These are phyloP conservation scores for Drosophila testacea DNA, from an alignment of 2,888 invertebrate species.

Conservation along the genomic window DNA sequence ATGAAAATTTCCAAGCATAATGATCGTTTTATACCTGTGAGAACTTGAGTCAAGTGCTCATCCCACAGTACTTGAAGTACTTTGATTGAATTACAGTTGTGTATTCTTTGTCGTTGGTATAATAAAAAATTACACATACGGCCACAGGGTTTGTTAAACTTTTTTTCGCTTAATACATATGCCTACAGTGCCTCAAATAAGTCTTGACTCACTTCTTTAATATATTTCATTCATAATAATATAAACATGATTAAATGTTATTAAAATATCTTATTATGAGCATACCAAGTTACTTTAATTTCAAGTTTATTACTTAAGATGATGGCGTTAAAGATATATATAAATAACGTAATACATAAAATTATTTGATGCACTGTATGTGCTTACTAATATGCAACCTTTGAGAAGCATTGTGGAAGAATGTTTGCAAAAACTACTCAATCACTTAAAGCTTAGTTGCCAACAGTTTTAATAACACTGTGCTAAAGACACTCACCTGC, in stretches of 20 bases:
- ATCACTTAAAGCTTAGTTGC: constrained; percentile 34
- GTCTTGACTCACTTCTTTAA: background rate
- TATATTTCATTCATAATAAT: too few relatives aligned
- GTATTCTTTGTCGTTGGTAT: background rate
- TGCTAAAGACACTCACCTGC: constrained; percentile 30
- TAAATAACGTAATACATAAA: too few relatives aligned
- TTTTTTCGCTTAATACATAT: background rate
- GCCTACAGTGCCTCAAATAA: background rate
- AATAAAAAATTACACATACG: background rate
- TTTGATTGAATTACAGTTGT: constrained; percentile 23
- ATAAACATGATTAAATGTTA: too few relatives aligned
- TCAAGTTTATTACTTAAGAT: too few relatives aligned
- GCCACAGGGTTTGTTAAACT: constrained; percentile 2
- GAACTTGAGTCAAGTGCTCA: constrained; percentile 9
- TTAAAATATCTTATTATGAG: too few relatives aligned
- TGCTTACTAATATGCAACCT: constrained; percentile 5
- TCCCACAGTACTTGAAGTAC: constrained; percentile 19
- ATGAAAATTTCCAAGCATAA: too few relatives aligned
- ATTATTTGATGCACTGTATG: background rate
- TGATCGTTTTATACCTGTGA: constrained; percentile 5
- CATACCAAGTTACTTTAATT: too few relatives aligned
- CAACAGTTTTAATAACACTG: constrained; percentile 40
- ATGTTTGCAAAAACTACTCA: constrained; percentile 14
- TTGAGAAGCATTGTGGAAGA: constrained; percentile 3
- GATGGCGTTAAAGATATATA: too few relatives aligned